Evolutionary conservation across 2,888 invertebrate genomes (phyloP), one percentile per base, ranked within the genome.

Genomic region (Eretmocerus hayati): DNA sequence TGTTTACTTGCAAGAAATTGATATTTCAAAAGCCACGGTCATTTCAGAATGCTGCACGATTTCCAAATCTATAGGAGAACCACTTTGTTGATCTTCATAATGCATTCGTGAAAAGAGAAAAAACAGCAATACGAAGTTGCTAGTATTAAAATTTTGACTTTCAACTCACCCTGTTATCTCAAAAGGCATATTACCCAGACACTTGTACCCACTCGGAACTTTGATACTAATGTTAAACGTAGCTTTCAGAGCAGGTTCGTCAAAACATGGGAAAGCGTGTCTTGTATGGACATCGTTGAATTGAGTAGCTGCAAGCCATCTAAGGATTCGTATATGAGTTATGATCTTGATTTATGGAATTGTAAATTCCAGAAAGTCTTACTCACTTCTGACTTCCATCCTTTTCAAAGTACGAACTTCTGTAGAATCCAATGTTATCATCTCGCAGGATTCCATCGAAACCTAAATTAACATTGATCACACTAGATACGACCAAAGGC

Each of bases 231-330:
- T 77, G 6, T 77, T 77, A 56, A 90, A 91, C 26, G 73, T 79
- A 1, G 90, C 85, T 65, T 90, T 90, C 63, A 86, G 85, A 15
- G 78, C 76, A 2, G 91, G 91, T 57, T 91, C 90, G 62, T 92
- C 92, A 62, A 89, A 88, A 66, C 90, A 90, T 5, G 91, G 91
- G 65, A 91, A 91, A 0, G 87, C 90, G 61, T 83, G 77, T 33
- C 89, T 78, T 0, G 89, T 89, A 60, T 86, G 82, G 1, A 83
- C 83, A 0, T 87, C 81, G 53, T 90, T 85, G 63, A 90, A 88
- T 62, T 90, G 89, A 0, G 89, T 90, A 5, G 84, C 81, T 2
- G 79, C 84, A 69, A 89, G 76, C 81, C 83, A 84, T 65, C 88
- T 89, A 58, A n/a, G 65, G 62, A 1, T 36, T n/a, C 23, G 30